A percentile compares a stretch with the other conserved stretches of the same genome.
Conservation (phyloP, 2,797 vertebrate genomes). For the Naso thynnoides region DNA sequence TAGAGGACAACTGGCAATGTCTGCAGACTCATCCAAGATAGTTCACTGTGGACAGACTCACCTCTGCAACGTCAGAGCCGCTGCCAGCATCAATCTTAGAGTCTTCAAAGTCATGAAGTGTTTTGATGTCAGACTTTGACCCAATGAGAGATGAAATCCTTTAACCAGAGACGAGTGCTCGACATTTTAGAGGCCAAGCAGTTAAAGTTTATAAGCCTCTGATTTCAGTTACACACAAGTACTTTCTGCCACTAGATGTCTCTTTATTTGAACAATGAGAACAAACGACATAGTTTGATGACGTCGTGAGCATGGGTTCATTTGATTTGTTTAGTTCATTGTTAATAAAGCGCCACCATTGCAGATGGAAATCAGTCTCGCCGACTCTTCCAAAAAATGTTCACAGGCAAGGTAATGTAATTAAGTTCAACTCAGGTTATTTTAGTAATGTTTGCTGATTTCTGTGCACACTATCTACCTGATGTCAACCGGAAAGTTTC, state of each 20-base stretch:
- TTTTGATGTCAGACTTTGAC: conserved; percentile 50
- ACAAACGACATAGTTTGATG: neutral
- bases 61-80: conserved; percentile 60
- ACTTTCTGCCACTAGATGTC: neutral
- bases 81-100: conserved; percentile 60
- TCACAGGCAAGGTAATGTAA: too few relatives aligned
- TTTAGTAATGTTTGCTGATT: too few relatives aligned
- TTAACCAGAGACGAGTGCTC: neutral
- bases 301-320: too few relatives aligned
- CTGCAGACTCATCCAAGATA: conserved; percentile 61
- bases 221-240: neutral
- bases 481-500: too few relatives aligned
- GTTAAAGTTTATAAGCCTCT: neutral
- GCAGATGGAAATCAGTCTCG: too few relatives aligned
- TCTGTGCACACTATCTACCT: too few relatives aligned
- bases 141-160: conserved; percentile 31
- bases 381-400: too few relatives aligned
- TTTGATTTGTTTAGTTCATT: too few relatives aligned
- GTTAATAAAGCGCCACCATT: too few relatives aligned
- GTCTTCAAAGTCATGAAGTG: conserved; percentile 75
- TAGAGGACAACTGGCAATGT: conserved; percentile 72
- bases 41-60: conserved; percentile 57
- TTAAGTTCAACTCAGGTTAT: too few relatives aligned
- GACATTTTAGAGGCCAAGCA: neutral
- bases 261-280: neutral